These are phyloP conservation scores for Teleogryllus oceanicus DNA, from an alignment of 2,888 invertebrate genomes.

Conservation along the genomic window DNA sequence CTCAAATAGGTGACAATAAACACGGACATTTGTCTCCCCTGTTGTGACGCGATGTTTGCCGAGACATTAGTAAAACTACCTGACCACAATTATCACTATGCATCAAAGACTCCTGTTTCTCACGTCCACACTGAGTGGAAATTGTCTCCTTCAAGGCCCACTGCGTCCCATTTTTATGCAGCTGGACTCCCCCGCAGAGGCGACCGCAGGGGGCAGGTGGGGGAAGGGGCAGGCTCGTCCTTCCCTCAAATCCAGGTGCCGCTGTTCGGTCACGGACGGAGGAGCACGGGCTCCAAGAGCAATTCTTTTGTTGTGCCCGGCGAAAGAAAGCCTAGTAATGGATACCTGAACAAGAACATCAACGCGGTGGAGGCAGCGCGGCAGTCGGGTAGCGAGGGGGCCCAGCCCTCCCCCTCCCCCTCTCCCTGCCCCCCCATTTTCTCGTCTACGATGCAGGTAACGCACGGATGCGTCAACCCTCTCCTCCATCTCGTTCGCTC, in stretches of 20 bases:
- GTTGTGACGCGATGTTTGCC: no score
- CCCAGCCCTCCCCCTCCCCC: neutral
- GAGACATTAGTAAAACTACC: no score
- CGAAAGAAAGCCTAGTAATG: conserved; percentile 4
- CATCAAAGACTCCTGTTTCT: no score
- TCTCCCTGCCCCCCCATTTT: neutral
- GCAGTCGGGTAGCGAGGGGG: neutral
- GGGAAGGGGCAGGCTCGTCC: neutral
- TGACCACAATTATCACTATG: no score
- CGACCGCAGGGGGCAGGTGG: no score
- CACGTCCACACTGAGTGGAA: no score
- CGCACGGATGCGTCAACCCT: neutral
- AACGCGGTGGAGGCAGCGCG: neutral
- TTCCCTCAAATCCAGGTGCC: no score
- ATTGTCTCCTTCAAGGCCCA: no score
- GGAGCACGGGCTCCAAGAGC: neutral
- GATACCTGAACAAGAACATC: neutral
- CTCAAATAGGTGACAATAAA: no score
- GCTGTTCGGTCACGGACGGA: neutral
- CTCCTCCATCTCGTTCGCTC: neutral
- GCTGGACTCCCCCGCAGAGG: no score
- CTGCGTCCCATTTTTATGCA: no score
- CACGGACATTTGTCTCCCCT: no score
- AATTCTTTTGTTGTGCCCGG: neutral
- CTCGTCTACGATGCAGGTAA: neutral